Conservation (phyloP, 1,140 invertebrate species). For the Drosophila insularis region DNA sequence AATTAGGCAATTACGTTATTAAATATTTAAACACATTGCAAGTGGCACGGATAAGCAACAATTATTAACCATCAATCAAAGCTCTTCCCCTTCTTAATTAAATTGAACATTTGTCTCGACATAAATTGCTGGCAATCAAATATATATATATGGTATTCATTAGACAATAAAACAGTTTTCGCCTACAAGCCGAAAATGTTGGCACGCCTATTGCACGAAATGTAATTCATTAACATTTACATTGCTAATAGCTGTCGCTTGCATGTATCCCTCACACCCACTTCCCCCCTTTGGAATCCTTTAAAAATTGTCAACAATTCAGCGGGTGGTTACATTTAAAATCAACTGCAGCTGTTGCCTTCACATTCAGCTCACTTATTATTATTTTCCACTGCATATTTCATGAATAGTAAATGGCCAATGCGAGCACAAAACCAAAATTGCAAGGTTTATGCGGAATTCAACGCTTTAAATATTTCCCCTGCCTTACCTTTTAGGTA, state of each 20-base stretch:
- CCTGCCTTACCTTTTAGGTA: not conserved
- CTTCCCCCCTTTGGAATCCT: not conserved
- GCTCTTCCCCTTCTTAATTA: not conserved
- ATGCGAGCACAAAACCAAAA: constrained; percentile 1
- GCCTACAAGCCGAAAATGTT: not conserved
- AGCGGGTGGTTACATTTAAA: not conserved
- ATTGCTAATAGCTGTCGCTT: not conserved
- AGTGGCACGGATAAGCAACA: not conserved
- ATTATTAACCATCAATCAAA: constrained; percentile 1
- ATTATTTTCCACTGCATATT: constrained; percentile 5
- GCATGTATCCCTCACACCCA: not conserved
- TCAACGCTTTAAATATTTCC: not conserved
- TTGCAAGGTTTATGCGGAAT: constrained; percentile 1
- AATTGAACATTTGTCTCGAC: not conserved
- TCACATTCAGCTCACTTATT: constrained; percentile 2
- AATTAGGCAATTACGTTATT: not conserved
- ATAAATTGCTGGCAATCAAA: not conserved
- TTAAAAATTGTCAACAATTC: not conserved
- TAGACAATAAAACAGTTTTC: not conserved
- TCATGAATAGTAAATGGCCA: constrained; percentile 3
- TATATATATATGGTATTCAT: not conserved
- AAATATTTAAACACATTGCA: constrained; percentile 3
- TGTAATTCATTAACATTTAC: not conserved
- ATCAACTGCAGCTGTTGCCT: constrained; percentile 4
- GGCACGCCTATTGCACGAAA: not conserved